Percentiles rank a stretch among this genome's conserved stretches.
Evolutionary conservation across 2,888 invertebrate genomes (phyloP).

Genomic region (Isotomurus palustris): DNA sequence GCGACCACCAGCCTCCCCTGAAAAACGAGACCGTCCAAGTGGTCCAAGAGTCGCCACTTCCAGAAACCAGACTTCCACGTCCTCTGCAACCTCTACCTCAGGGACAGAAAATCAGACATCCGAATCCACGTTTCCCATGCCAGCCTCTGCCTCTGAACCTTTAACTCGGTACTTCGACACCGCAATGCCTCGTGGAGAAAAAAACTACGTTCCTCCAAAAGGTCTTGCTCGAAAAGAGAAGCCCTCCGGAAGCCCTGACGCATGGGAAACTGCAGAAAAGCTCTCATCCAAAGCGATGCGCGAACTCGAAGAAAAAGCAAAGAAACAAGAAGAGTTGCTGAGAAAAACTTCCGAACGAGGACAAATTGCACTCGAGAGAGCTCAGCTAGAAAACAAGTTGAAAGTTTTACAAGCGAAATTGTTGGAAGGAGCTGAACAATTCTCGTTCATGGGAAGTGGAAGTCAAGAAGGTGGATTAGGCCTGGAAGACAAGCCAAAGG

Average conservation of each 20-base stretch:
- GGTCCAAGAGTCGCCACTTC: too few species aligned
- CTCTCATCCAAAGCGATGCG: neutral
- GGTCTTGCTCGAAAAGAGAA: conserved; percentile 22
- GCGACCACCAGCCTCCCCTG: too few species aligned
- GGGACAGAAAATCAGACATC: neutral
- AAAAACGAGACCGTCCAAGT: too few species aligned
- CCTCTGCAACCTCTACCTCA: neutral
- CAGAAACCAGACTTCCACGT: conserved; percentile 1
- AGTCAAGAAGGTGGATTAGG: conserved; percentile 14
- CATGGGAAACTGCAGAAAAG: conserved; percentile 20
- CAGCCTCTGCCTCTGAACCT: neutral
- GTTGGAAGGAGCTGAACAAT: conserved; percentile 3
- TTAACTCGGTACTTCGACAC: conserved; percentile 23
- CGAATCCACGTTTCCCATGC: neutral
- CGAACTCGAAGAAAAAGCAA: neutral
- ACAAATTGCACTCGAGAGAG: conserved; percentile 11
- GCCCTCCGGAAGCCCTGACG: conserved; percentile 10
- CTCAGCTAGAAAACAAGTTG: conserved; percentile 18
- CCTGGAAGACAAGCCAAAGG: conserved; percentile 3
- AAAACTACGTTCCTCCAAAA: conserved; percentile 19
- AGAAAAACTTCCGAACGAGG: conserved; percentile 17
- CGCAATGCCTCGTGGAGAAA: conserved; percentile 19
- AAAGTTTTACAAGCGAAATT: conserved; percentile 7
- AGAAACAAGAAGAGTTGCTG: conserved; percentile 6
- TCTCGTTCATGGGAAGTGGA: conserved; percentile 2